These are phyloP conservation scores for Drosophila pullipes DNA, from an alignment of 2,888 invertebrate species.

Conservation along the genomic window DNA sequence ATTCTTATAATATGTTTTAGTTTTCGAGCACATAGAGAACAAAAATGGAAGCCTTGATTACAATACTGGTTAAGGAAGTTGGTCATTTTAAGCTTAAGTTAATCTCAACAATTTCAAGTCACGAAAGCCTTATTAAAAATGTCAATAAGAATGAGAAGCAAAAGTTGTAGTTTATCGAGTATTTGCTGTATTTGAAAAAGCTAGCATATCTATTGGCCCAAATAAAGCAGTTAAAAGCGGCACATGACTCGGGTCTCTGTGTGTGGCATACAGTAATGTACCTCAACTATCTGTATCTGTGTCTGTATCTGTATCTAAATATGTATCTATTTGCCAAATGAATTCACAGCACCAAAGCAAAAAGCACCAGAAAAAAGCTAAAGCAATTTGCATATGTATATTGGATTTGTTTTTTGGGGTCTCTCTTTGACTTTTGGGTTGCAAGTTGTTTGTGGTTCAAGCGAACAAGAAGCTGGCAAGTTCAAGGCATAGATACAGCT, in stretches of 20 bases:
- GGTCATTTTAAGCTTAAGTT: background rate
- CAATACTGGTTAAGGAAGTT: background rate
- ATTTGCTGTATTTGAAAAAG: background rate
- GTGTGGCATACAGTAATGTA: slow-evolving; percentile 7
- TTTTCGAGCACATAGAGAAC: background rate
- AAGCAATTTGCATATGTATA: slow-evolving; percentile 23
- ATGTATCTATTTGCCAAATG: slow-evolving; percentile 59
- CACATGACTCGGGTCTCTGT: slow-evolving; percentile 59
- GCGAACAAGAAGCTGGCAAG: slow-evolving; percentile 46
- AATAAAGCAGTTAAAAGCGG: slow-evolving; percentile 33
- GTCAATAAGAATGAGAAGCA: background rate
- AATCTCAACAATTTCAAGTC: background rate
- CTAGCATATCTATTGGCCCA: slow-evolving; percentile 50
- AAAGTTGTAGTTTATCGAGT: background rate
- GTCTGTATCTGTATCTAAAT: slow-evolving; percentile 17
- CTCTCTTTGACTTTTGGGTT: slow-evolving; percentile 31
- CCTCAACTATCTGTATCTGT: slow-evolving; percentile 6
- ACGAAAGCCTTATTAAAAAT: background rate
- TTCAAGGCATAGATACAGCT: slow-evolving; percentile 57
- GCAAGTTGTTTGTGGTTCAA: slow-evolving; percentile 42
- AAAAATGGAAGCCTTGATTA: background rate
- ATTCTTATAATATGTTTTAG: background rate
- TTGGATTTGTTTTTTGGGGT: slow-evolving; percentile 15
- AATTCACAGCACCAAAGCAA: slow-evolving; percentile 46
- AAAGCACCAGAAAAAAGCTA: slow-evolving; percentile 23